A percentile compares a stretch with the other conserved stretches of the same genome.
Evolutionary conservation across 1,140 invertebrate genomes (phyloP).

Genomic region (Drosophila suzukii): DNA sequence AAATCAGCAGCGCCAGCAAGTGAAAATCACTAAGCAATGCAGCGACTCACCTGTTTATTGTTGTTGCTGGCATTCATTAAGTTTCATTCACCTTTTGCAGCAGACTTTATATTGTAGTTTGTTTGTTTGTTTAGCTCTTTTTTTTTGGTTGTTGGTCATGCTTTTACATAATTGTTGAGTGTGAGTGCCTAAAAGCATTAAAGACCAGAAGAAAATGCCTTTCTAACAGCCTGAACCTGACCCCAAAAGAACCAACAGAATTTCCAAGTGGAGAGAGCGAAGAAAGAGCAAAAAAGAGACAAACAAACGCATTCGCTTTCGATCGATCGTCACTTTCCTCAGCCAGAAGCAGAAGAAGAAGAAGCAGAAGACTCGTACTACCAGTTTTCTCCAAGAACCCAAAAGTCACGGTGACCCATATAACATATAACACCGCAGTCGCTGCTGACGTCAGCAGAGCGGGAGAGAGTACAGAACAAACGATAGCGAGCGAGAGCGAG

Average conservation of each 20-base stretch:
- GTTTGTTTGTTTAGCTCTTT: slow-evolving; percentile 35
- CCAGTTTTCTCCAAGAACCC: slow-evolving; percentile 80
- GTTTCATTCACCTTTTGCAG: slow-evolving; percentile 80
- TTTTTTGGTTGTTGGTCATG: neutral
- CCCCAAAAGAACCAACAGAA: slow-evolving; percentile 38
- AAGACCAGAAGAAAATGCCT: slow-evolving; percentile 24
- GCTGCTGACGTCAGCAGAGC: slow-evolving; percentile 27
- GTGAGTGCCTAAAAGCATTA: slow-evolving; percentile 7
- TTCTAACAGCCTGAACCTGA: slow-evolving; percentile 66
- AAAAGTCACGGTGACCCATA: slow-evolving; percentile 63
- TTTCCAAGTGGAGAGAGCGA: slow-evolving; percentile 5
- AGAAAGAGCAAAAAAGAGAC: neutral
- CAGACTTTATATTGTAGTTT: slow-evolving; percentile 41
- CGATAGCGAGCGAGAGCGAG: neutral
- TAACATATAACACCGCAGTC: slow-evolving; percentile 58
- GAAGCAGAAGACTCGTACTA: slow-evolving; percentile 57
- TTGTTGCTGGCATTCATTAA: slow-evolving; percentile 76
- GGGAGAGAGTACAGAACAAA: slow-evolving; percentile 23
- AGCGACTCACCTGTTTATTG: slow-evolving; percentile 64
- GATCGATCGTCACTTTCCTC: slow-evolving; percentile 78
- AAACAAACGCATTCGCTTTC: slow-evolving; percentile 74
- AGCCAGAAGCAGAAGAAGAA: slow-evolving; percentile 11
- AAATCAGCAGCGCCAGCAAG: slow-evolving; percentile 30
- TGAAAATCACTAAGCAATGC: slow-evolving; percentile 74
- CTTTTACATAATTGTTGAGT: slow-evolving; percentile 37